phyloP scores from a whole-genome alignment of 2,888 invertebrate species.

The Tuta absoluta region DNA sequence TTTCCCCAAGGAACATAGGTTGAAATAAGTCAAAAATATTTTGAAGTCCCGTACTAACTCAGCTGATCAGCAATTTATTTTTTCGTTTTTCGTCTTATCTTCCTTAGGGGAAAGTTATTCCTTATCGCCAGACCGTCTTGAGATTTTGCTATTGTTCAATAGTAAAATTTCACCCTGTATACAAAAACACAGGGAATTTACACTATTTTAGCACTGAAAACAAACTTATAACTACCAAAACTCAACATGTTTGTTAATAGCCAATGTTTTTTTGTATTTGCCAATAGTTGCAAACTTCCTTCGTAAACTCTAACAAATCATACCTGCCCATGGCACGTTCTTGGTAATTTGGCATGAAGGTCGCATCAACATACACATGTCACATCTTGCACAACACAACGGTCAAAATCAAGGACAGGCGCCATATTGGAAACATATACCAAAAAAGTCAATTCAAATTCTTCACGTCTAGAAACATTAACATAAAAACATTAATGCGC shows the following conservation, averaged over 20 bases:
- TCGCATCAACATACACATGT: neutral
- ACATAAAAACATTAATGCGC: neutral
- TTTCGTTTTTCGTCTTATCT: too few relatives aligned
- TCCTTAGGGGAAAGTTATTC: too few relatives aligned
- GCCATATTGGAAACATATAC: neutral
- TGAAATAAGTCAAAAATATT: too few relatives aligned
- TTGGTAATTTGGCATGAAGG: neutral
- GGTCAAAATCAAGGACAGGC: neutral
- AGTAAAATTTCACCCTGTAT: too few relatives aligned
- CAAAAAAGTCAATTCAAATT: conserved; percentile 3
- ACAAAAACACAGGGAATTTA: neutral
- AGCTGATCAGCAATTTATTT: too few relatives aligned
- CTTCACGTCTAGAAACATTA: neutral
- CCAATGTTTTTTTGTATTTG: too few relatives aligned
- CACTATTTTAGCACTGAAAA: neutral
- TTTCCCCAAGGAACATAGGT: too few relatives aligned
- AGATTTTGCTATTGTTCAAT: too few relatives aligned
- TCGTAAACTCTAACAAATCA: neutral
- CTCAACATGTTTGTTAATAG: too few relatives aligned
- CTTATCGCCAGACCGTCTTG: too few relatives aligned
- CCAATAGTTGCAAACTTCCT: neutral
- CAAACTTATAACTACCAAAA: too few relatives aligned
- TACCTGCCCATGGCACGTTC: neutral
- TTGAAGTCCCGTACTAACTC: too few relatives aligned
- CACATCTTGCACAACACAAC: conserved; percentile 12